Base-by-base conservation (phyloP, 2,113 vertebrate genomes). In the Esox niger region DNA sequence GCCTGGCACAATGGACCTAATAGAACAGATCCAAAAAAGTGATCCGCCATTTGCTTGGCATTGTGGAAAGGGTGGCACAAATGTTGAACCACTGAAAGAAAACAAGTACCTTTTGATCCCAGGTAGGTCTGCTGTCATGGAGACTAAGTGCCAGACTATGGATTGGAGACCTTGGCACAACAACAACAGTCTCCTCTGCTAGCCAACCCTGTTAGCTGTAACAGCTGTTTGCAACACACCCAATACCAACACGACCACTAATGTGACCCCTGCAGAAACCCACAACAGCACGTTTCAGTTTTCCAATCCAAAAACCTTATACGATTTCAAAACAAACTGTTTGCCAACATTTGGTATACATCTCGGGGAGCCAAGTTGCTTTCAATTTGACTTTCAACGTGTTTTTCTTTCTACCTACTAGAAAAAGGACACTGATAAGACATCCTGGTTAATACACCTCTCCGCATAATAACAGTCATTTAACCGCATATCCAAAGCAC, bases 191-290 rank as follows among this genome's bases (percentile, higher is more conserved):
- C 17, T 32, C 33, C 43, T 62, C 59, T 62, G 55, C 35, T 56
- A 58, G 64, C 31, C 58, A 54, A 29, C 29, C 58, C 79, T 4
- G 74, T 79, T 74, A 74, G 54, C 76, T 68, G 65, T 2, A 47
- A 73, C 82, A 88, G 79, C 82, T 85, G 82, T 82, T 85, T 4
- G 76, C 62, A 77, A 77, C 69, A 78, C 80, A 75, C 69, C 64
- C 59, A 74, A 86, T 80, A 83, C 47, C 64, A 64, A 76, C 72
- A 79, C 62, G 75, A 80, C 58, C 68, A 62, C 59, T 59, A 52
- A 67, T 79, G 64, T 49, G 58, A 20, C 21, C 57, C 2, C 6
- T 3, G 25, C 26, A 68, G 4, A 26, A 49, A 52, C 46, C 15
- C 47, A 1, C 55, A 17, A 32, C 25, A 61, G 33, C 70, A 21